A percentile compares a stretch with the other conserved stretches of the same genome.
Evolutionary conservation across 2,113 vertebrate genomes (phyloP).

Genomic region (Pundamilia nyererei): DNA sequence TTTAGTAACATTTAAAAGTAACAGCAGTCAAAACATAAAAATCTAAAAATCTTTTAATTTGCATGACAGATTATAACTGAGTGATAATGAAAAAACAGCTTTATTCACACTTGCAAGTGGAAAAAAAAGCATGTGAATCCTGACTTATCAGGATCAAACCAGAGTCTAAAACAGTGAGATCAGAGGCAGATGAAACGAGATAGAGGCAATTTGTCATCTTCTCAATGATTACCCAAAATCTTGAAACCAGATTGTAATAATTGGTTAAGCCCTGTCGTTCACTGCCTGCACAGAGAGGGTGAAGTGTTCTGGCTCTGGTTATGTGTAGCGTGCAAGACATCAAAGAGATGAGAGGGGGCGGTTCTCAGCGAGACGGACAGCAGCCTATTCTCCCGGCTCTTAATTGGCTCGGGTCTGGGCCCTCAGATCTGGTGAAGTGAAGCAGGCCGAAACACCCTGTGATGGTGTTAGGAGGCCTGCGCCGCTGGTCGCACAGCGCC

Average conservation of each 20-base stretch:
- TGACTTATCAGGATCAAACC: background rate
- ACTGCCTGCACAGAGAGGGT: slow-evolving; percentile 33
- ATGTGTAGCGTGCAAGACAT: slow-evolving; percentile 55
- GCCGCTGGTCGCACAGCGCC: slow-evolving; percentile 18
- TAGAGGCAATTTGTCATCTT: slow-evolving; percentile 53
- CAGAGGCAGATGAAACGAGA: slow-evolving; percentile 14
- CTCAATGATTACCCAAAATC: slow-evolving; percentile 45
- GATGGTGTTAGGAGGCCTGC: slow-evolving; percentile 61
- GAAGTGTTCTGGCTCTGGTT: slow-evolving; percentile 55
- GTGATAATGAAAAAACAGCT: background rate
- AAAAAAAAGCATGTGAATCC: background rate
- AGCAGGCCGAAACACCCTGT: slow-evolving; percentile 56
- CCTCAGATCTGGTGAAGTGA: slow-evolving; percentile 68
- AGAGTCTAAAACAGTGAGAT: background rate
- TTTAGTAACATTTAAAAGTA: background rate
- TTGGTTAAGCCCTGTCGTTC: slow-evolving; percentile 45
- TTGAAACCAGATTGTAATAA: slow-evolving; percentile 65
- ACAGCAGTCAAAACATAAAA: background rate
- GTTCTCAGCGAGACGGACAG: slow-evolving; percentile 47
- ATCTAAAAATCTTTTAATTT: background rate
- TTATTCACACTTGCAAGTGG: background rate
- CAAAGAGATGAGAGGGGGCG: slow-evolving; percentile 49
- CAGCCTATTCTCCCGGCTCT: slow-evolving; percentile 44
- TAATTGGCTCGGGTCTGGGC: slow-evolving; percentile 64
- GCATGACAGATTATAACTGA: background rate